These are phyloP conservation scores for Cepaea nemoralis DNA, from an alignment of 1,140 invertebrate species.

Conservation along the genomic window DNA sequence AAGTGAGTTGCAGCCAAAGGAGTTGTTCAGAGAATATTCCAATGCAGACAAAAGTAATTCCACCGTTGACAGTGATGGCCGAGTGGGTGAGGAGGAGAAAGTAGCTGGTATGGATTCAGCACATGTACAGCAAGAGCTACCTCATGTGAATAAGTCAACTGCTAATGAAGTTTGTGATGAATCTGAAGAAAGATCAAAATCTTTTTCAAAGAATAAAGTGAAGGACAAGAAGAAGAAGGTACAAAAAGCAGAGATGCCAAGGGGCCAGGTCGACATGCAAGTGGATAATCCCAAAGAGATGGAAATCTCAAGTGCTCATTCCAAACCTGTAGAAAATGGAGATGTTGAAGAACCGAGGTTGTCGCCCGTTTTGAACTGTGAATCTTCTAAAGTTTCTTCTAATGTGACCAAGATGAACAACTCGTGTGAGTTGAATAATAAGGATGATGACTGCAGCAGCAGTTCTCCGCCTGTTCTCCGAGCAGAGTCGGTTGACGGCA, in stretches of 20 bases:
- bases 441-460: background rate
- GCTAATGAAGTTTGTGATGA: too few species aligned
- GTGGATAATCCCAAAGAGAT: too few species aligned
- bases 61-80: background rate
- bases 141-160: too few species aligned
- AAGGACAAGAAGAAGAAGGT: background rate
- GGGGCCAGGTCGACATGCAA: too few species aligned
- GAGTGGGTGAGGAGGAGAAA: background rate
- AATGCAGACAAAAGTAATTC: constrained; percentile 9
- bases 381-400: too few species aligned
- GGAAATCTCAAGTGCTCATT: background rate
- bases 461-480: constrained; percentile 11
- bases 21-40: background rate
- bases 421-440: background rate
- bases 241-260: background rate
- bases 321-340: constrained; percentile 26
- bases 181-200: too few species aligned
- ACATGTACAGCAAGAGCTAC: too few species aligned
- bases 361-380: constrained; percentile 19
- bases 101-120: too few species aligned
- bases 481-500: constrained; percentile 16
- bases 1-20: too few species aligned
- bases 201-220: too few species aligned
- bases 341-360: constrained; percentile 20
- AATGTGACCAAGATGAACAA: background rate